These are phyloP conservation scores for Platichthys flesus DNA, from an alignment of 2,113 vertebrate genomes.

Conservation along the genomic window DNA sequence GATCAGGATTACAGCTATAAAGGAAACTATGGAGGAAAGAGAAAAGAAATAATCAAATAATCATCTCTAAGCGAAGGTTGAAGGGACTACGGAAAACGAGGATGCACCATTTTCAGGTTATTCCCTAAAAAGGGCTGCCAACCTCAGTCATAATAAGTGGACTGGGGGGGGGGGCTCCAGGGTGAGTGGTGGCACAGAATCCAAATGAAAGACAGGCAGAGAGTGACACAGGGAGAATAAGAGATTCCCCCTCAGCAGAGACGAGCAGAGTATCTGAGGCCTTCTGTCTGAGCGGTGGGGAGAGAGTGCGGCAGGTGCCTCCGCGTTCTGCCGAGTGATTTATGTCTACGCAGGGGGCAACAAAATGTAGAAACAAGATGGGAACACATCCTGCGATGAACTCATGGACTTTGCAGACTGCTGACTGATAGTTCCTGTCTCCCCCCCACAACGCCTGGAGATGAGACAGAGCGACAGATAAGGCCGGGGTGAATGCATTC, in stretches of 20 bases:
- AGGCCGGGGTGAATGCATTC: constrained; percentile 28
- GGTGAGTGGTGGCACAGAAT: constrained; percentile 34
- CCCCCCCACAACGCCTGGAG: constrained; percentile 42
- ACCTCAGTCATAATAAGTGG: constrained; percentile 34
- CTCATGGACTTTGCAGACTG: constrained; percentile 58
- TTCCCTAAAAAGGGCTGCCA: constrained; percentile 30
- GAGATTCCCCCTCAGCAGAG: constrained; percentile 28
- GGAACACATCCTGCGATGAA: constrained; percentile 65
- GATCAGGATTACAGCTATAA: constrained; percentile 6
- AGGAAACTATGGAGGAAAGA: constrained; percentile 40
- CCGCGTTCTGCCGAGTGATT: constrained; percentile 60
- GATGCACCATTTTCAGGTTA: constrained; percentile 36
- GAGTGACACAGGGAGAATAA: constrained; percentile 43
- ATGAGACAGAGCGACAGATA: constrained; percentile 50
- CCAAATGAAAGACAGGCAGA: constrained; percentile 36
- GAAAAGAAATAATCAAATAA: constrained; percentile 21
- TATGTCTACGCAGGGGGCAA: constrained; percentile 55
- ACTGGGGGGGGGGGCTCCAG: constrained; percentile 42
- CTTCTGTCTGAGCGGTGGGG: constrained; percentile 13
- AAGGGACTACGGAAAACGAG: constrained; percentile 28
- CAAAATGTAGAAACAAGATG: constrained; percentile 72
- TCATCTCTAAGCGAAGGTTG: constrained; percentile 5
- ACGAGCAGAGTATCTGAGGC: constrained; percentile 23
- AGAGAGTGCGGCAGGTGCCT: constrained; percentile 48
- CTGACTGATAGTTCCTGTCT: constrained; percentile 67